Conservation (phyloP, 2,797 vertebrate species). For the Alfaro cultratus region DNA sequence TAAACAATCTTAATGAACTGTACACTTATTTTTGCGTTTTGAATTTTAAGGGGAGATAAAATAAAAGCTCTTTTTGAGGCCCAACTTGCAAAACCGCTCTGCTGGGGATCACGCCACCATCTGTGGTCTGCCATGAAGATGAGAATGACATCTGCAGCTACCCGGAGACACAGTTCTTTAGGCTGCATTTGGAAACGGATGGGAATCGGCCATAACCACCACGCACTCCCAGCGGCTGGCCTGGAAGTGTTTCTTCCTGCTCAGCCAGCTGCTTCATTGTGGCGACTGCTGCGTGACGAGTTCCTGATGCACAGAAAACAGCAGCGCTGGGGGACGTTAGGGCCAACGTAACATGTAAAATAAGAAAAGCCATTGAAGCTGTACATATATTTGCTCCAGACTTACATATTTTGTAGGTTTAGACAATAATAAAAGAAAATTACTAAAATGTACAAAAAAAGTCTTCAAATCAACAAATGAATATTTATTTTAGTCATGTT, state of each 20-base stretch:
- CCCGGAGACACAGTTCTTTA: not conserved
- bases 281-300: not conserved
- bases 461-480: not conserved
- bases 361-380: not conserved
- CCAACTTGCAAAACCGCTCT: not conserved
- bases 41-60: not conserved
- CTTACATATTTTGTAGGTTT: not conserved
- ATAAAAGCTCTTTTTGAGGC: not conserved
- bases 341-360: too few species aligned
- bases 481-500: not conserved
- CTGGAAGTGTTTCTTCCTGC: not conserved
- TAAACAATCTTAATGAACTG: not conserved
- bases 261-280: not conserved
- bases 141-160: not conserved
- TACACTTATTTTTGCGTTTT: not conserved
- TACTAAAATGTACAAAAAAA: not conserved
- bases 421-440: not conserved
- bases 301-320: not conserved
- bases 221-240: not conserved
- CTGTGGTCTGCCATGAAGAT: not conserved
- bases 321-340: not conserved
- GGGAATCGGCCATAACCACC: not conserved
- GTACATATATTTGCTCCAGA: not conserved
- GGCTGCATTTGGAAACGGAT: not conserved
- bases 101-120: not conserved